A percentile compares a stretch with the other conserved stretches of the same genome.
phyloP scores from a whole-genome alignment of 2,797 vertebrate species.

The Hemibagrus guttatus region DNA sequence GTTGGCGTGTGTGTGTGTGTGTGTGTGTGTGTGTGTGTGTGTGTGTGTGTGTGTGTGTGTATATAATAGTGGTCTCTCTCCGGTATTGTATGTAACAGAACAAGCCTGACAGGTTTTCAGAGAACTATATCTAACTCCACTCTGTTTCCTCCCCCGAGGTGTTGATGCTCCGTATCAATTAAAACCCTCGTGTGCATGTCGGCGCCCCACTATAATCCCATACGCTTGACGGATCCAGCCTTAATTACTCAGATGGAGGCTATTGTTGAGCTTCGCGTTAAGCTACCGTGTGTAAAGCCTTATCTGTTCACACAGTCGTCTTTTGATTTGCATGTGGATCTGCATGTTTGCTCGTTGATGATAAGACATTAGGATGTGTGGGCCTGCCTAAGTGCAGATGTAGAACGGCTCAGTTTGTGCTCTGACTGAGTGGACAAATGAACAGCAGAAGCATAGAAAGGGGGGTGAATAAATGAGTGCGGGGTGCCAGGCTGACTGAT shows the following conservation, averaged over 20 bases:
- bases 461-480: constrained; percentile 29
- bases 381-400: neutral
- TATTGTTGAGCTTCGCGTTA: neutral
- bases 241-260: constrained; percentile 36
- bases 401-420: neutral
- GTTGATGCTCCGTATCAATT: neutral
- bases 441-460: constrained; percentile 13
- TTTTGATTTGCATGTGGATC: constrained; percentile 41
- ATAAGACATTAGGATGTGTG: constrained; percentile 2
- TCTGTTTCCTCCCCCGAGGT: neutral
- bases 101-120: constrained; percentile 41
- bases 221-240: constrained; percentile 8
- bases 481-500: constrained; percentile 40
- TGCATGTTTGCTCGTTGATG: neutral
- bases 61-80: neutral
- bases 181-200: neutral
- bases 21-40: neutral
- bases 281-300: neutral
- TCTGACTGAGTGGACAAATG: constrained; percentile 8
- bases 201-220: constrained; percentile 16
- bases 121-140: neutral
- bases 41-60: constrained; percentile 22
- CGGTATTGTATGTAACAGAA: constrained; percentile 35
- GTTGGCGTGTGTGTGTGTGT: neutral
- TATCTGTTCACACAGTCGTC: constrained; percentile 5